A percentile compares a stretch with the other conserved stretches of the same genome.
phyloP scores from a whole-genome alignment of 2,113 vertebrate species.

The human (Homo sapiens) region DNA sequence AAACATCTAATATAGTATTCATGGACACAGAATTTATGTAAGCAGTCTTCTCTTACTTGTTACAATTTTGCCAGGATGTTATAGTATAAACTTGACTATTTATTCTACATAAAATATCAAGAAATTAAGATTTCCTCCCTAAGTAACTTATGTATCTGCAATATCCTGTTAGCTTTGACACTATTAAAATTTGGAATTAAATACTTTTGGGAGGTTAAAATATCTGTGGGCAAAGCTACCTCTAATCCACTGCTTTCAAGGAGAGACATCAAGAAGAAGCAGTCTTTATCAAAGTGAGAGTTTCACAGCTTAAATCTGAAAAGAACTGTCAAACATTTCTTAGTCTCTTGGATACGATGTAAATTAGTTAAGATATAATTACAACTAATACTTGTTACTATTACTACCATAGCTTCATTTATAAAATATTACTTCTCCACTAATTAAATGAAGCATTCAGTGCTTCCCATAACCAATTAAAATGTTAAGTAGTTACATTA shows the following conservation, averaged over 20 bases:
- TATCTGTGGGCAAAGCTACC: slow-evolving; percentile 1
- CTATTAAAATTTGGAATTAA: slow-evolving; percentile 26
- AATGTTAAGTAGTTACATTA: not conserved
- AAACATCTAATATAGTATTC: not conserved
- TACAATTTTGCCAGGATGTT: not conserved
- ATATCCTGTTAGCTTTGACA: not conserved
- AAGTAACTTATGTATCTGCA: not conserved
- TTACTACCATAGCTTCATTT: not conserved
- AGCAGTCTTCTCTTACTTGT: not conserved
- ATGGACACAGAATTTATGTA: not conserved
- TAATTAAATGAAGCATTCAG: slow-evolving; percentile 20
- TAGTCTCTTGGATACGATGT: not conserved
- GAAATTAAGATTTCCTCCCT: not conserved
- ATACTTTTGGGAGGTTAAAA: slow-evolving; percentile 13
- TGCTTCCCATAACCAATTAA: slow-evolving; percentile 10
- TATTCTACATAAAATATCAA: not conserved
- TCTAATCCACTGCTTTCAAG: slow-evolving; percentile 19
- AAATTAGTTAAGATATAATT: slow-evolving; percentile 26
- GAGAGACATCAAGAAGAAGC: not conserved
- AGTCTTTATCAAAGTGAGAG: not conserved
- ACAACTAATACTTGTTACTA: not conserved
- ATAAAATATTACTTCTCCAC: slow-evolving; percentile 32
- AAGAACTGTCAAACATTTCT: slow-evolving; percentile 23
- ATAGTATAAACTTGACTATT: not conserved
- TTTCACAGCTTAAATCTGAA: slow-evolving; percentile 17